Evolutionary conservation across 2,113 vertebrate genomes (phyloP), one percentile per base, ranked within the genome.

Genomic region (Syrrhaptes paradoxus): DNA sequence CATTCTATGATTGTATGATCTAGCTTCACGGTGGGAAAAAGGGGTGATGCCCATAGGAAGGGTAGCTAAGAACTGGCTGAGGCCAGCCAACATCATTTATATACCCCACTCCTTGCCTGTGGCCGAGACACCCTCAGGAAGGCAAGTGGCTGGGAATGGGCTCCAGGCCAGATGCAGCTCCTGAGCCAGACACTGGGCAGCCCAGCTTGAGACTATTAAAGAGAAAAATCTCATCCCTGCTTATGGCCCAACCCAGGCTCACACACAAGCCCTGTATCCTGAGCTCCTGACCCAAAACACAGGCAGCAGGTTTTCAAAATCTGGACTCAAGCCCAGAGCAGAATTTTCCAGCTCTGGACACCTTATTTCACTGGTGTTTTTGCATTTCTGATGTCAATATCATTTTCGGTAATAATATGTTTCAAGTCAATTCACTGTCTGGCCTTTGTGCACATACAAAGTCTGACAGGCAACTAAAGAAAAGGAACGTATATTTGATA

Each of bases 401-500:
- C 63, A 49, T 91, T 96, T 97, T 48, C 62, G 74, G 81, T 93
- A 95, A 95, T 97, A 95, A 94, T 83, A 83, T 12, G 38, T 94
- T 96, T 96, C 85, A 85, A 96, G 88, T 94, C 95, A 90, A 95
- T 86, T 95, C 72, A 54, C 61, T 92, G 73, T 75, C 93, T 93
- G 79, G 79, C 85, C 79, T 84, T 90, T 88, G 68, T 41, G 52
- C 54, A 65, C 79, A 57, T 68, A 80, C 41, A 31, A 43, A 61
- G 28, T 90, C 79, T 93, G 90, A 97, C 92, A 88, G 83, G 85
- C 85, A 95, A 96, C 94, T 93, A 92, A 94, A 93, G 93, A 88
- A 93, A 95, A 74, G 65, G 52, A 95, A 88, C 48, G 10, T 81
- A 51, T 34, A 95, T 92, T 75, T 93, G 87, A 93, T 92, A 84